Evolutionary conservation across 2,888 invertebrate genomes (phyloP), one percentile per base, ranked within the genome.

Genomic region (Palloptera scutellata): DNA sequence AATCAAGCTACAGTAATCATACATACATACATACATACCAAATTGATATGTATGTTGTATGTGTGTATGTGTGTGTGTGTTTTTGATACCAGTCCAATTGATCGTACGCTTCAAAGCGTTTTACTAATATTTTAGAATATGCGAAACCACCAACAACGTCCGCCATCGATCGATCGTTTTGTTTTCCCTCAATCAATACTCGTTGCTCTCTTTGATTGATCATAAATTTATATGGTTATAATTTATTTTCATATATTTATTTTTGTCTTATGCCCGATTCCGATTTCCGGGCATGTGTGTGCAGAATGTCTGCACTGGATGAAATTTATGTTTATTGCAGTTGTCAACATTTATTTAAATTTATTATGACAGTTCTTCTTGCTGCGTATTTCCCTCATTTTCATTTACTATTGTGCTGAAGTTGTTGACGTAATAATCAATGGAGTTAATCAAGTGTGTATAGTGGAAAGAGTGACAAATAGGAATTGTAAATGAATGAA

Each of bases 301-400:
- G 12, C 13, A 12, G 15, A 48, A 15, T 48, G 48, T 48, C 30
- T 48, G 48, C 15, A 3, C 15, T 3, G 15, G n/a, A n/a, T n/a
- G 60, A 66, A 57, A 74, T 74, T 74, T 74, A 74, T 74, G 71
- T 73, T 69, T 72, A 73, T 72, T 72, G 66, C 64, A 71, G 69
- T 69, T 73, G 72, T 75, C 73, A 75, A 74, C 72, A 72, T 73
- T 73, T 74, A 75, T 74, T 73, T 72, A 71, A 75, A 75, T 75
- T 75, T 75, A 75, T 75, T 74, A 66, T 61, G 66, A 66, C 61
- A 66, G 43, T 42, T 64, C 57, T 20, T 61, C 60, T 60, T 61
- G 60, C 60, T 48, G 12, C 48, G 2, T 48, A 5, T 48, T 48
- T 48, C 15, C 2, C 30, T 30, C 30, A 30, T 30, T 30, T 30